These are phyloP conservation scores for Trididemnum clinides DNA, from an alignment of 23 tunicate genomes.

Conservation along the genomic window DNA sequence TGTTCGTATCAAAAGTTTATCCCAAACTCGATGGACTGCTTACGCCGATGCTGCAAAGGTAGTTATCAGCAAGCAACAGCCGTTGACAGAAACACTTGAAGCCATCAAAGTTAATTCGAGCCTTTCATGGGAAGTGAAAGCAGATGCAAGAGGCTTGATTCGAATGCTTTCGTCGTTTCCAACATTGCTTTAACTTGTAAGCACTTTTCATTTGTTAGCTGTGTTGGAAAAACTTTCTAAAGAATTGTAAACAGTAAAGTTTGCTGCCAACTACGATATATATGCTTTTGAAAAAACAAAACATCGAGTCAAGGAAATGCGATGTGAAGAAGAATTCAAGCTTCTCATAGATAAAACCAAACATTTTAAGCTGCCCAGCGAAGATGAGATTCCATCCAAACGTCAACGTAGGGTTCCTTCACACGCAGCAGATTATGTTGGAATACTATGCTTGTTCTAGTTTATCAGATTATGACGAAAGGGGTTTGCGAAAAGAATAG, in stretches of 20 bases:
- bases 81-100: slow-evolving; percentile 25
- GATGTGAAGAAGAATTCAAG: slow-evolving; percentile 26
- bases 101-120: slow-evolving; percentile 20
- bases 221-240: slow-evolving; percentile 28
- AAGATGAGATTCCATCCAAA: slow-evolving; percentile 21
- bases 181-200: slow-evolving; percentile 23
- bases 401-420: slow-evolving; percentile 27
- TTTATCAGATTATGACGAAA: slow-evolving; percentile 27
- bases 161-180: slow-evolving; percentile 34
- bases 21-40: slow-evolving; percentile 30
- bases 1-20: slow-evolving; percentile 30
- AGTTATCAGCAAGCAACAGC: slow-evolving; percentile 27
- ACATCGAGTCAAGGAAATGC: slow-evolving; percentile 25
- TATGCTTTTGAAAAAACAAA: slow-evolving; percentile 28
- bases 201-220: slow-evolving; percentile 25
- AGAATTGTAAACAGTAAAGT: slow-evolving; percentile 33
- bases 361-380: slow-evolving; percentile 25
- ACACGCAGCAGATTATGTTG: slow-evolving; percentile 23
- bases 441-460: slow-evolving; percentile 22
- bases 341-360: slow-evolving; percentile 24
- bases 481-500: slow-evolving; percentile 24
- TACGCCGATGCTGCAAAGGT: slow-evolving; percentile 29
- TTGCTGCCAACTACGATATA: slow-evolving; percentile 22
- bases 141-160: slow-evolving; percentile 32
- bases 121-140: slow-evolving; percentile 31